Percentiles rank a stretch among this genome's conserved stretches.
phyloP scores from a whole-genome alignment of 2,797 vertebrate genomes.

The Simalia tracyae region DNA sequence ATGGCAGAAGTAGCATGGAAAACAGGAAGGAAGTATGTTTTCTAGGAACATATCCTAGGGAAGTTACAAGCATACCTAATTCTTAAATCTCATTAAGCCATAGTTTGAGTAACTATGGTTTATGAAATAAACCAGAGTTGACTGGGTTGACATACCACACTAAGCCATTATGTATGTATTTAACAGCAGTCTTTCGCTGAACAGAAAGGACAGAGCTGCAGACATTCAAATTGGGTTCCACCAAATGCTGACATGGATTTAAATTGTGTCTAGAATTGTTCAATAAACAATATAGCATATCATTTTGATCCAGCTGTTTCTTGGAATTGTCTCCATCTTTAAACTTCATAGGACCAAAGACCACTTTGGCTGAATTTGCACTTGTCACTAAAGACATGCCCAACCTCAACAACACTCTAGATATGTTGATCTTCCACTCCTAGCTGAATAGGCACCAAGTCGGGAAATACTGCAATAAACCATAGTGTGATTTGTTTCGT shows the following conservation, averaged over 20 bases:
- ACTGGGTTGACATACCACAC: background rate
- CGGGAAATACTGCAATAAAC: background rate
- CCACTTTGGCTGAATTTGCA: background rate
- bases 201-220: background rate
- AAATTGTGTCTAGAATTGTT: background rate
- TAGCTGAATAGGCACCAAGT: background rate
- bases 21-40: background rate
- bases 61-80: background rate
- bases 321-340: background rate
- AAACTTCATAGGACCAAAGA: background rate
- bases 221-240: background rate
- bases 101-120: background rate
- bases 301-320: background rate
- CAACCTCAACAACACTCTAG: background rate
- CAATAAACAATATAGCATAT: background rate
- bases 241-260: background rate
- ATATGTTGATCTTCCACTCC: background rate
- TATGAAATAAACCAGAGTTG: background rate
- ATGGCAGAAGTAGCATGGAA: background rate
- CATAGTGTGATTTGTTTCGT: background rate
- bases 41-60: background rate
- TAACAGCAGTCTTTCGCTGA: background rate
- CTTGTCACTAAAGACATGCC: background rate
- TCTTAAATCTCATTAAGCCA: background rate
- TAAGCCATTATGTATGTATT: background rate